phyloP scores from a whole-genome alignment of 2,888 invertebrate species.

The Siphonodentalium dalli region DNA sequence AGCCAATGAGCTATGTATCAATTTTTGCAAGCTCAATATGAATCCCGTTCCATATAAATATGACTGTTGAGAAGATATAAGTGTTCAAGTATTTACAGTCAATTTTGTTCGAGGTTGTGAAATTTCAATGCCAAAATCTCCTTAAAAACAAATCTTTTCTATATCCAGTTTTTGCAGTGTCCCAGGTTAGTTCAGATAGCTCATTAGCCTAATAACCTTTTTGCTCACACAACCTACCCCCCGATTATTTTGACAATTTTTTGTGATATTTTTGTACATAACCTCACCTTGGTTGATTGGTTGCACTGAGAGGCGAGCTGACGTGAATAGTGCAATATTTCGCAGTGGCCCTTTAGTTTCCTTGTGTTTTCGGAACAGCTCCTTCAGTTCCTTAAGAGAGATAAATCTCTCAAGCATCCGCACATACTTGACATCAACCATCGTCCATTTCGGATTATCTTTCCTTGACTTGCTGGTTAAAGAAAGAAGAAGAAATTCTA shows the following conservation, averaged over 20 bases:
- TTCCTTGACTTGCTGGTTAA: conserved; percentile 35
- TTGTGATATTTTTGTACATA: not conserved
- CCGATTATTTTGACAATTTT: not conserved
- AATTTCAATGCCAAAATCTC: no score
- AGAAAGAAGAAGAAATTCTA: not conserved
- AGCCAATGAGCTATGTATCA: no score
- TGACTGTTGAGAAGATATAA: no score
- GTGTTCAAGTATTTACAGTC: no score
- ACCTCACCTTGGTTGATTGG: conserved; percentile 54
- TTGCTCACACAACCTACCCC: not conserved
- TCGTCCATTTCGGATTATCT: conserved; percentile 59
- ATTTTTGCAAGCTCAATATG: no score
- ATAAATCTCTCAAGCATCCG: conserved; percentile 58
- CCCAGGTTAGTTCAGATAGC: no score
- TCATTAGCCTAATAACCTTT: no score
- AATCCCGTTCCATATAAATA: no score
- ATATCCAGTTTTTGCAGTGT: no score
- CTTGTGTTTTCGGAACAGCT: conserved; percentile 54
- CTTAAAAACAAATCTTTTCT: no score
- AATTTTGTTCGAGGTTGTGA: no score
- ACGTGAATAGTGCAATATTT: conserved; percentile 57
- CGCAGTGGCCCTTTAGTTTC: conserved; percentile 53
- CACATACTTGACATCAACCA: conserved; percentile 62
- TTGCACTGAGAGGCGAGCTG: conserved; percentile 61
- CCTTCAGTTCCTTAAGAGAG: conserved; percentile 55